Percentiles rank a stretch among this genome's conserved stretches.
phyloP scores from a whole-genome alignment of 2,113 vertebrate species.

The Perccottus glenii region DNA sequence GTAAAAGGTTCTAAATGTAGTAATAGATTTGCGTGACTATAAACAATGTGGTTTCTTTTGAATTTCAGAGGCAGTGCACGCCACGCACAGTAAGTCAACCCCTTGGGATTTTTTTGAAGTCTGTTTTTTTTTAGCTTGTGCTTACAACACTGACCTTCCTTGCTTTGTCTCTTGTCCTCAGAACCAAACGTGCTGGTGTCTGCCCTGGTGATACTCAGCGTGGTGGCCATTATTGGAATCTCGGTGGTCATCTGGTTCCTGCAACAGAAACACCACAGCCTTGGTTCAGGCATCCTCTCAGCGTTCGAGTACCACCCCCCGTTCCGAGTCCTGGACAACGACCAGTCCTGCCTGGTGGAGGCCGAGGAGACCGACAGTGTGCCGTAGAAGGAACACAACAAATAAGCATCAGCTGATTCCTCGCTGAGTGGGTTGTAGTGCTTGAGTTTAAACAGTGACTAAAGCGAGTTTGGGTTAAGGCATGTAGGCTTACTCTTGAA shows the following conservation, averaged over 20 bases:
- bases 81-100: constrained; percentile 62
- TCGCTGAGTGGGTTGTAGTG: constrained; percentile 6
- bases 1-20: too few species aligned
- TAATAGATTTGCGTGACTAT: too few species aligned
- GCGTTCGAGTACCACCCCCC: constrained; percentile 79
- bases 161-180: constrained; percentile 53
- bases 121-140: constrained; percentile 17
- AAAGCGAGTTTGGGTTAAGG: constrained; percentile 21
- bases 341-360: constrained; percentile 83
- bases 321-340: constrained; percentile 72
- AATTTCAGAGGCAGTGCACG: constrained; percentile 40
- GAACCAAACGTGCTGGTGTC: constrained; percentile 73
- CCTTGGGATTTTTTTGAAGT: constrained; percentile 15
- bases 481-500: constrained; percentile 9
- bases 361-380: constrained; percentile 81
- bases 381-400: constrained; percentile 53
- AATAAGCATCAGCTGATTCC: not conserved
- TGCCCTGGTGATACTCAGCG: constrained; percentile 81
- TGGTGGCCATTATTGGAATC: constrained; percentile 77
- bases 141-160: constrained; percentile 24
- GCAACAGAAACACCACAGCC: constrained; percentile 77
- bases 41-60: constrained; percentile 28
- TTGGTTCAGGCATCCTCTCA: constrained; percentile 67
- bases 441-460: constrained; percentile 10
- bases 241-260: constrained; percentile 83